A percentile compares a stretch with the other conserved stretches of the same genome.
Conservation (phyloP, 2,888 invertebrate genomes). For the Smittia sp. region DNA sequence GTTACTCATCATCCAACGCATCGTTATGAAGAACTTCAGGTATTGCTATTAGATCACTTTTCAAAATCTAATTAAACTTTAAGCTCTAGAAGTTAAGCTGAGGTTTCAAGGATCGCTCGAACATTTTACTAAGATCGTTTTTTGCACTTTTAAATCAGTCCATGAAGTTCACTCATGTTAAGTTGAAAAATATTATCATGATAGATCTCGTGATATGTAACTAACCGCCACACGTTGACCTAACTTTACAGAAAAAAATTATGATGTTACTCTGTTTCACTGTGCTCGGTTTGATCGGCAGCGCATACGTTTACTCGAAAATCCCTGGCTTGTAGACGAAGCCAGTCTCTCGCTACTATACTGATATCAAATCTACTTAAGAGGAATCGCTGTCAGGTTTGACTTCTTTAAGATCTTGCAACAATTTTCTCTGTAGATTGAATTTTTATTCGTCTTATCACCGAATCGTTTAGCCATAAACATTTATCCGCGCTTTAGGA, state of each 20-base stretch:
- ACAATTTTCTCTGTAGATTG: too few species aligned
- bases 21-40: neutral
- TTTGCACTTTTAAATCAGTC: too few species aligned
- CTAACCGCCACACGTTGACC: neutral
- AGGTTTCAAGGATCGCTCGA: neutral
- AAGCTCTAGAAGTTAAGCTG: neutral
- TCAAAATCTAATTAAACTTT: neutral
- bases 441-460: too few species aligned
- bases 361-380: too few species aligned
- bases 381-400: too few species aligned
- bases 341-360: neutral
- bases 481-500: too few species aligned
- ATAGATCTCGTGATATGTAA: neutral
- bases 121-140: neutral
- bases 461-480: too few species aligned
- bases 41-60: neutral
- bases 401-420: too few species aligned
- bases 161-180: neutral
- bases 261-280: conserved; percentile 34
- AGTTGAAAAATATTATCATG: neutral
- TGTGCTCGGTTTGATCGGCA: conserved; percentile 27
- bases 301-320: conserved; percentile 27
- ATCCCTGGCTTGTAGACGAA: conserved; percentile 29
- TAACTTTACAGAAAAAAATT: conserved; percentile 29
- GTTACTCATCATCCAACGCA: neutral